Evolutionary conservation across 2,888 invertebrate species (phyloP).

Genomic region (Pollenia griseotomentosa): DNA sequence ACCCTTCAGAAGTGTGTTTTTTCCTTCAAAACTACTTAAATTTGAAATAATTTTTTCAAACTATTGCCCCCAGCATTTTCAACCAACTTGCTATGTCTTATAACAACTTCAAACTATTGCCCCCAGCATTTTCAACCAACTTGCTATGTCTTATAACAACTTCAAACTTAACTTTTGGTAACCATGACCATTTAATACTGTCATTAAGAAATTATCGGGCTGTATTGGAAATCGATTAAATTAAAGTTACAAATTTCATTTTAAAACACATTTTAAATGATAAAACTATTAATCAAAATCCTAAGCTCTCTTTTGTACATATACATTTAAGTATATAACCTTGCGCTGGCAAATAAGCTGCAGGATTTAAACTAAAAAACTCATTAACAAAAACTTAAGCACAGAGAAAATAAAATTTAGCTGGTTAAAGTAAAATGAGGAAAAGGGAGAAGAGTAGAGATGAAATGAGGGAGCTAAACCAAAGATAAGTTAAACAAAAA

Average conservation of each 20-base stretch:
- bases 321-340: too few relatives aligned
- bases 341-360: conserved; percentile 13
- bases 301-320: conserved; percentile 49
- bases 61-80: too few relatives aligned
- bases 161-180: neutral
- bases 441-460: neutral
- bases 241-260: conserved; percentile 55
- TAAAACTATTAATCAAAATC: conserved; percentile 70
- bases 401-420: conserved; percentile 11
- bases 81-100: neutral
- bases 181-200: neutral
- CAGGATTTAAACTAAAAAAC: conserved; percentile 59
- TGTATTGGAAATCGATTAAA: conserved; percentile 51
- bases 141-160: neutral
- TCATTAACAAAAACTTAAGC: conserved; percentile 68
- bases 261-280: conserved; percentile 56
- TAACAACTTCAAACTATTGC: neutral
- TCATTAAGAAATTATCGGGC: conserved; percentile 34
- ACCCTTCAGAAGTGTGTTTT: too few relatives aligned
- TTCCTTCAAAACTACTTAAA: too few relatives aligned
- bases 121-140: neutral
- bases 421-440: neutral
- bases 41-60: too few relatives aligned
- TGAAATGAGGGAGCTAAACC: neutral
- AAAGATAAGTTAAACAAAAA: conserved; percentile 30